Evolutionary conservation across 2,113 vertebrate genomes (phyloP), one percentile per base, ranked within the genome.

Genomic region (Neopipo cinnamomea): DNA sequence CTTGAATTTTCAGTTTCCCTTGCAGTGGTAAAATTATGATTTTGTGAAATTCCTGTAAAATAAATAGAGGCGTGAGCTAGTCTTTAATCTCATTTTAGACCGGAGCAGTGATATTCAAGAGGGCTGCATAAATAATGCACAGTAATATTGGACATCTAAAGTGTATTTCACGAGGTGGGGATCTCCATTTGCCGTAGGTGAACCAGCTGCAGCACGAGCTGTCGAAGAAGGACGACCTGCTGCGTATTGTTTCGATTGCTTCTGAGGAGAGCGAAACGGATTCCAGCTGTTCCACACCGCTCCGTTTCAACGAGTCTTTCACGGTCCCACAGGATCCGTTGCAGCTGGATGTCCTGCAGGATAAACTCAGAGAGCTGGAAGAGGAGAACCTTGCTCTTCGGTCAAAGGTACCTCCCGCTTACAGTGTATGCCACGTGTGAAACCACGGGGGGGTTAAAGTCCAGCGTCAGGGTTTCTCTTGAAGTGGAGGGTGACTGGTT

Each of bases 191-290:
- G 58, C n/a, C 31, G 8, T 96, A 99, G 99, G 99, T 99, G 84
- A 98, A 99, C 93, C 99, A 99, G 96, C 98, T 99, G 63, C 99
- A 99, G 95, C 99, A 99, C 73, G 99, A 99, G 52, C 97, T 99
- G 47, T 97, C 97, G 3, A 99, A 99, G 97, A 99, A 99, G 96
- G 99, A 99, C 12, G 99, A 99, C 86, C 93, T 99, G 74, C 98
- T 99, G 87, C 98, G 99, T 6, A 98, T 99, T 61, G 99, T 99
- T 79, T 99, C 99, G 21, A 99, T 98, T 25, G 98, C 98, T 52
- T 99, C 99, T 1, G 99, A 99, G 97, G 99, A 99, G 96, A 99
- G 99, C 4, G 99, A 99, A 94, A 99, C 98, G 0, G 99, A 99
- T 91, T 99, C 99, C 82, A 99, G 98, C 91, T 98, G 98, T 67